Conservation (phyloP, 1,140 invertebrate genomes). For the Tetranychus cinnabarinus region DNA sequence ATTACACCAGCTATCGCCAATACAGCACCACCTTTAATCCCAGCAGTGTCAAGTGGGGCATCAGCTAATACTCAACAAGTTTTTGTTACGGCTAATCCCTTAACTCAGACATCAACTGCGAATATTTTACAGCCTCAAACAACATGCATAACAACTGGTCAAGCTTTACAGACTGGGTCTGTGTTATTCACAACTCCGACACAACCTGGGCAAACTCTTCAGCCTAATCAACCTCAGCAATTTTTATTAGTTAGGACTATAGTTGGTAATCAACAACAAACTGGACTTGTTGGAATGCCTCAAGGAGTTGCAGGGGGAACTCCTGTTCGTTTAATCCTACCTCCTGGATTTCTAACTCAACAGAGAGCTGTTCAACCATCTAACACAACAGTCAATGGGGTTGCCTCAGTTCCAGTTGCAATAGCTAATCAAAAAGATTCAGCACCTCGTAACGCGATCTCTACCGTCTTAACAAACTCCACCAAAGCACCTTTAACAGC, state of each 20-base stretch:
- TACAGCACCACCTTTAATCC: too few relatives aligned
- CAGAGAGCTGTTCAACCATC: background rate
- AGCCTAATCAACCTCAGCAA: conserved; percentile 6
- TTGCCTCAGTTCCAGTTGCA: background rate
- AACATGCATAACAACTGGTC: too few relatives aligned
- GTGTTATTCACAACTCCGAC: background rate
- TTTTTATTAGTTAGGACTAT: conserved; percentile 9
- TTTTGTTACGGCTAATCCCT: too few relatives aligned
- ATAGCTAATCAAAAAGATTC: background rate
- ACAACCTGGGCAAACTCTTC: background rate
- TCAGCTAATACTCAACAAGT: background rate
- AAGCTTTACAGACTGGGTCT: too few relatives aligned
- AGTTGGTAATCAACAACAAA: conserved; percentile 2
- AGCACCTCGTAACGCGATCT: background rate
- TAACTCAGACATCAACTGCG: too few relatives aligned
- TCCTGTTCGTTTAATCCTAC: conserved; percentile 6
- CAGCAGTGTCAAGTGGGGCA: background rate
- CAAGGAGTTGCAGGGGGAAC: background rate
- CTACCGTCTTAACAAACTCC: background rate
- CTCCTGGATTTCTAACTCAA: conserved; percentile 4
- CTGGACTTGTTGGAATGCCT: background rate
- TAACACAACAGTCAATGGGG: background rate
- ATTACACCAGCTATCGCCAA: too few relatives aligned
- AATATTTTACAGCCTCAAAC: too few relatives aligned
- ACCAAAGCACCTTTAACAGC: background rate